phyloP scores from a whole-genome alignment of 2,797 vertebrate species.

The Rhynchotus rufescens region DNA sequence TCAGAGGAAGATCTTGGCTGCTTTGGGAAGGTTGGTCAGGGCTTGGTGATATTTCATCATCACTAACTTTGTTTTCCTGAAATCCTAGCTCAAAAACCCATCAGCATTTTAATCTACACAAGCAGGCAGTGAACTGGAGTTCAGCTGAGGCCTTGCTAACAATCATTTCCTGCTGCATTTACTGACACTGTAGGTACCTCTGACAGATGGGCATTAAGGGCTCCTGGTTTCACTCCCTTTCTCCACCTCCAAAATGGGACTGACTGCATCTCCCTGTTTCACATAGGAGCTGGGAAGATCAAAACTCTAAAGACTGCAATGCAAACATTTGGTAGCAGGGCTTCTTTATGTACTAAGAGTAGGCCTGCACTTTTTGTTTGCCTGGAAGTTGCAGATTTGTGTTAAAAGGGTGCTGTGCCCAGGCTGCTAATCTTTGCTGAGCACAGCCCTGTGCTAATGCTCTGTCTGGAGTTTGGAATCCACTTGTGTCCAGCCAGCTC shows the following conservation, averaged over 20 bases:
- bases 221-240: not conserved
- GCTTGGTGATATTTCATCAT: not conserved
- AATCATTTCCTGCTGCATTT: not conserved
- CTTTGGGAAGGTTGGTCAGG: not conserved
- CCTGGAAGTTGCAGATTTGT: rapidly evolving
- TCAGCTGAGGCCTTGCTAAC: not conserved
- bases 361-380: not conserved
- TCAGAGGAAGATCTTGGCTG: not conserved
- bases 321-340: not conserved
- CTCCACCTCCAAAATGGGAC: rapidly evolving
- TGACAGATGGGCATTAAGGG: not conserved
- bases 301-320: not conserved
- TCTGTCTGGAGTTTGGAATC: not conserved
- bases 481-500: rapidly evolving
- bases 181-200: not conserved
- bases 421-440: rapidly evolving
- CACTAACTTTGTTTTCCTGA: not conserved
- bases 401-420: not conserved
- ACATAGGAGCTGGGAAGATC: not conserved
- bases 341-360: rapidly evolving
- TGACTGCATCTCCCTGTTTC: not conserved
- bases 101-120: not conserved
- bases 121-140: not conserved
- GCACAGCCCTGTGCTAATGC: not conserved
- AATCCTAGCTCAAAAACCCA: not conserved